Evolutionary conservation across 2,888 invertebrate species (phyloP).

Genomic region (Ophion costatus): DNA sequence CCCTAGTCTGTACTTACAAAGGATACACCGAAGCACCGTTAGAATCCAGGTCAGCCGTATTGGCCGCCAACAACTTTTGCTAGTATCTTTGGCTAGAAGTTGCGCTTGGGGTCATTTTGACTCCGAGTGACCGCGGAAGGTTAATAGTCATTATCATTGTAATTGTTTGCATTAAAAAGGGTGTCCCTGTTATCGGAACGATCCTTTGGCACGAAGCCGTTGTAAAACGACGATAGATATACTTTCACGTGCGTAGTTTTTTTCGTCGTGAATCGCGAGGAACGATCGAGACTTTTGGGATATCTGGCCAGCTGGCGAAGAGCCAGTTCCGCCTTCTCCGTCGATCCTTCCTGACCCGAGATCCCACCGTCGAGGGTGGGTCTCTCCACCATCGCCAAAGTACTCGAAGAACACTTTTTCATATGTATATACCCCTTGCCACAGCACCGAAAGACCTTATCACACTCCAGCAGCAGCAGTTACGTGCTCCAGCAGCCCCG

Average conservation of each 20-base stretch:
- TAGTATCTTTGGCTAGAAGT: no score
- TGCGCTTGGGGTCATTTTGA: no score
- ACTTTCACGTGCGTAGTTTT: slow-evolving; percentile 33
- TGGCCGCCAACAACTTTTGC: no score
- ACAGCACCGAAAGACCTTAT: slow-evolving; percentile 46
- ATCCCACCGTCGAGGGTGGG: not conserved
- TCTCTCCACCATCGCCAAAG: slow-evolving; percentile 9
- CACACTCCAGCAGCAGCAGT: slow-evolving; percentile 45
- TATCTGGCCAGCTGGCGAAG: slow-evolving; percentile 58
- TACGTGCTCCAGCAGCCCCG: slow-evolving; percentile 42
- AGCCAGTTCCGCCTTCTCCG: slow-evolving; percentile 50
- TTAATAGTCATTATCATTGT: not conserved
- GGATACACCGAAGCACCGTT: no score
- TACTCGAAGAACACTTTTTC: slow-evolving; percentile 10
- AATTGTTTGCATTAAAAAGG: not conserved
- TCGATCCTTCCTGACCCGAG: slow-evolving; percentile 1
- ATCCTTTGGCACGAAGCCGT: slow-evolving; percentile 41
- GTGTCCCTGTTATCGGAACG: not conserved
- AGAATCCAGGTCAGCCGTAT: no score
- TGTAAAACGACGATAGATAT: not conserved
- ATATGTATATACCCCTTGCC: slow-evolving; percentile 15
- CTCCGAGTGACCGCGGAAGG: no score
- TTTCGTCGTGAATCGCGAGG: slow-evolving; percentile 26
- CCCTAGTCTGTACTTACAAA: no score
- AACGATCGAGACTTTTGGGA: slow-evolving; percentile 37